Conservation (phyloP, 2,888 invertebrate genomes). For the Macrosiphum euphorbiae region DNA sequence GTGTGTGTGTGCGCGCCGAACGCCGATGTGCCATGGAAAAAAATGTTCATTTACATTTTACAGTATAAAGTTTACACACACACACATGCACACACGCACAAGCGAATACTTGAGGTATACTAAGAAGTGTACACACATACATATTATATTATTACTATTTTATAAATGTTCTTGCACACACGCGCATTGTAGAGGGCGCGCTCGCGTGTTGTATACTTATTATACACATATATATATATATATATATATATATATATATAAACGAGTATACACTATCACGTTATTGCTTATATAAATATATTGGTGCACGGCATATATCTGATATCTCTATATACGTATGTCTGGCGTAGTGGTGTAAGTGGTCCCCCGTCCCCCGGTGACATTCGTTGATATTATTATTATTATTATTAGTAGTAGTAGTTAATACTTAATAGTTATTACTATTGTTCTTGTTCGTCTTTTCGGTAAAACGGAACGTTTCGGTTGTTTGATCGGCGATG, state of each 20-base stretch:
- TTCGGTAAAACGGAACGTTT: conserved; percentile 11
- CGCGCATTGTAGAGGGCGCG: neutral
- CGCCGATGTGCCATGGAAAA: neutral
- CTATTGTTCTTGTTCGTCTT: neutral
- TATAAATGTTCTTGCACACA: neutral
- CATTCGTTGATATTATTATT: neutral
- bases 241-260: neutral
- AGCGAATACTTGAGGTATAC: neutral
- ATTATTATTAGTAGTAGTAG: neutral
- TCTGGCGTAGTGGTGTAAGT: neutral
- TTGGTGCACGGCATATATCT: neutral
- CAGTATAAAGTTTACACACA: neutral
- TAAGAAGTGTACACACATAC: neutral
- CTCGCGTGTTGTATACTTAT: neutral
- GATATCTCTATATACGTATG: conserved; percentile 22
- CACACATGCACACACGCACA: neutral
- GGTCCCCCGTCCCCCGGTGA: neutral
- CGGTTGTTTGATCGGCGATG: neutral
- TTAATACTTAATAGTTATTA: neutral
- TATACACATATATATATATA: neutral
- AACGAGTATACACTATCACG: neutral
- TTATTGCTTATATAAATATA: neutral
- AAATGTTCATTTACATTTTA: conserved; percentile 29
- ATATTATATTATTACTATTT: neutral
- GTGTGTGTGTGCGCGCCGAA: neutral